Percentiles rank a stretch among this genome's conserved stretches.
Conservation (phyloP, 2,888 invertebrate species). For the Melikaiella ostensackeni region DNA sequence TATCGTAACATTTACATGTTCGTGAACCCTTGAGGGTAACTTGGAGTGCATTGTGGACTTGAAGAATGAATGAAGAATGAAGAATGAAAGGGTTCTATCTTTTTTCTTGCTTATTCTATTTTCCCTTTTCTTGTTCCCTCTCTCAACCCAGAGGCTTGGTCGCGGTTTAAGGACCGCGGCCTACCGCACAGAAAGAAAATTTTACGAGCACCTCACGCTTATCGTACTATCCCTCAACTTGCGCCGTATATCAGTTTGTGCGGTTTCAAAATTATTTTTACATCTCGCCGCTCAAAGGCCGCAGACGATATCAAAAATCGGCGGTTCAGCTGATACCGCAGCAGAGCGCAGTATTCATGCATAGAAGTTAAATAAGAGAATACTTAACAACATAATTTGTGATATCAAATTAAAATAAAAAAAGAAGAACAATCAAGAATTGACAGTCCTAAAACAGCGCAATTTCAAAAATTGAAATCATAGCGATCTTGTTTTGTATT, state of each 20-base stretch:
- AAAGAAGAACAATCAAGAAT: too few relatives aligned
- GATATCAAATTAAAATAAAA: too few relatives aligned
- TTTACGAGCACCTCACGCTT: conserved; percentile 69
- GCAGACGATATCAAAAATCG: conserved; percentile 51
- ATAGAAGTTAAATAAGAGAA: too few relatives aligned
- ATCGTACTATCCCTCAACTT: conserved; percentile 56
- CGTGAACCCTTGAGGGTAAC: background rate
- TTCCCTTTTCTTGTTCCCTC: conserved; percentile 49
- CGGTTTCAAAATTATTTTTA: conserved; percentile 74
- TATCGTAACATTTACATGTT: background rate
- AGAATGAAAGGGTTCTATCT: background rate
- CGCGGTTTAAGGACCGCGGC: conserved; percentile 72
- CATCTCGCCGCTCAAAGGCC: conserved; percentile 65
- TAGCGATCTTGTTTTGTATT: too few relatives aligned
- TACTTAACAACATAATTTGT: too few relatives aligned
- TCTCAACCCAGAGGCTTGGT: conserved; percentile 64
- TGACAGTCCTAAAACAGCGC: too few relatives aligned
- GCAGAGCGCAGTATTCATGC: conserved; percentile 26
- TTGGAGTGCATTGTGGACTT: background rate
- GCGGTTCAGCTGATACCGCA: conserved; percentile 44
- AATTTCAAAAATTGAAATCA: too few relatives aligned
- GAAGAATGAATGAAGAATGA: background rate
- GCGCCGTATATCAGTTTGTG: conserved; percentile 72
- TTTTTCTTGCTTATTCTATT: conserved; percentile 47
- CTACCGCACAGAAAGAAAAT: conserved; percentile 70